Base-by-base conservation (phyloP, 2,888 invertebrate species). In the Machimus rusticus region DNA sequence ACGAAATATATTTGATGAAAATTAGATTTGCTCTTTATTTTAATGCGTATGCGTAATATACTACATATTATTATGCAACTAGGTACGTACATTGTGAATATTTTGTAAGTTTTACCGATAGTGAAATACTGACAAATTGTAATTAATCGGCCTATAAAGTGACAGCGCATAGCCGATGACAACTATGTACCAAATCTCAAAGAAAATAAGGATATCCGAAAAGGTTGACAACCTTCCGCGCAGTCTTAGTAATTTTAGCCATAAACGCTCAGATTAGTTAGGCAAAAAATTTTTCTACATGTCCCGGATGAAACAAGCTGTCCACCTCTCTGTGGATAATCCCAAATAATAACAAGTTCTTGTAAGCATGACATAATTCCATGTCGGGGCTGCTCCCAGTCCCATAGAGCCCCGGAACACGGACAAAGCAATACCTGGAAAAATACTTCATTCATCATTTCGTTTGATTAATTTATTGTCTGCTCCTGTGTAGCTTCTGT, bases 381-480 rank as follows among this genome's bases (percentile, higher is more conserved):
- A 51, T 66, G 66, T 66, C 14, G 9, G 23, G 66, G 55, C 19
- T n/a, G 23, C 28, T 46, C 79, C 51, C 51, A 28, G 23, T 46
- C 79, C 79, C 79, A 28, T 79, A 19, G 23, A 78, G 43, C 79
- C 51, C 39, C 79, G 28, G 9, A 79, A 51, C 51, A 46, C 28
- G 79, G 51, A 79, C 79, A 79, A 79, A 79, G 79, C 46, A 79
- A 79, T 79, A 79, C 79, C 79, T 79, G 79, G 51, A 79, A 79
- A 79, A 79, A 79, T 79, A 79, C 79, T 79, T 51, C 79, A 79
- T 79, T 79, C 79, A 79, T 79, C 79, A 79, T 79, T 79, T 51
- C 46, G 79, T 79, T 79, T 79, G 79, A 79, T 79, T 79, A 79
- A 79, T 79, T 79, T 51, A 79, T 46, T 79, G 79, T 79, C 79